Base-by-base conservation (phyloP, 2,797 vertebrate genomes). In the Adelosebastes latens region DNA sequence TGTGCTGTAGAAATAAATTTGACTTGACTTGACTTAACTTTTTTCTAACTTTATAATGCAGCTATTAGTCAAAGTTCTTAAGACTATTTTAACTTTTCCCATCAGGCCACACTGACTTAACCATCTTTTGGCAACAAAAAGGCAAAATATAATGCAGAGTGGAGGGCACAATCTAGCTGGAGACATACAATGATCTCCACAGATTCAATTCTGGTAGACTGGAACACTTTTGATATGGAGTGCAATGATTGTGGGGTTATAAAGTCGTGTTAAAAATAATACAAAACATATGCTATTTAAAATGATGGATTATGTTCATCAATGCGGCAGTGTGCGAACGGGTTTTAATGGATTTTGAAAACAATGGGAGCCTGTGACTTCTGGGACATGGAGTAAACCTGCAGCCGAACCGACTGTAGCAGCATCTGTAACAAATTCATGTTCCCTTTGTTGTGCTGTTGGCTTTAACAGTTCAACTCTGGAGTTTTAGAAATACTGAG, bases 321-420 rank as follows among this genome's bases (percentile, higher is more conserved):
- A 72, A 29, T 36, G 75, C 36, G 6, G 70, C 58, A 36, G 49
- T 8, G 36, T n/a, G 55, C 29, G 70, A 36, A 31, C 20, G 46
- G 29, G 62, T 58, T 81, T 71, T 63, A 66, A 64, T 42, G 27
- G 24, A 52, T 61, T n/a, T 10, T 24, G 4, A 62, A 73, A 62
- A 75, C 53, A 78, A 74, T 55, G 52, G 22, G n/a, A 46, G 80
- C 46, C 20, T 61, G 16, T 64, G 67, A 77, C 60, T 75, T 76
- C 6, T 78, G 71, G 67, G 65, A 77, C 13, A 5, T 0, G n/a
- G 58, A 52, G 56, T 29, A 42, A 76, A 66, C 63, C 49, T 59
- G 65, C 65, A 73, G 58, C 56, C 27, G 61, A 64, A 46, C 32
- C 27, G 24, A 62, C 55, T 12, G 29, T 3, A 39, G 25, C 34